Conservation (phyloP, 2,888 invertebrate species). For the Philhelius pedissequus region DNA sequence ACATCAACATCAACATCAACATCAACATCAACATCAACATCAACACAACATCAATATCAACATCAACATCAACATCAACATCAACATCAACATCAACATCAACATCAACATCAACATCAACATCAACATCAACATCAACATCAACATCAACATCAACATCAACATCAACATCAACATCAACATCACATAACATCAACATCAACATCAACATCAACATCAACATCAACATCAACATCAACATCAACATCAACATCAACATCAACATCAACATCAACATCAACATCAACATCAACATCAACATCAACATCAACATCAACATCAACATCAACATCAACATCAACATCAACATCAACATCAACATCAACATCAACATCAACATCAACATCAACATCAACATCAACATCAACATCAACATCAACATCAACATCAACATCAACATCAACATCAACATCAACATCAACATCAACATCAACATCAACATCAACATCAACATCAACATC, state of each 20-base stretch:
- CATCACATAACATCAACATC: too few relatives aligned
- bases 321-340: not conserved
- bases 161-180: not conserved
- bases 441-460: not conserved
- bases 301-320: not conserved
- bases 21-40: too few relatives aligned
- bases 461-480: not conserved
- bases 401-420: not conserved
- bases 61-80: not conserved
- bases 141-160: not conserved
- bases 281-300: not conserved
- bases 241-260: not conserved
- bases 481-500: not conserved
- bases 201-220: not conserved
- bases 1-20: too few relatives aligned
- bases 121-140: not conserved
- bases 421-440: not conserved
- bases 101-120: not conserved
- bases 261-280: not conserved
- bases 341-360: not conserved
- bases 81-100: not conserved
- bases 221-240: not conserved
- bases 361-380: not conserved
- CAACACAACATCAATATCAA: not conserved
- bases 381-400: not conserved